Conservation (phyloP, 2,797 vertebrate species). For the Mionectes olivaceus region DNA sequence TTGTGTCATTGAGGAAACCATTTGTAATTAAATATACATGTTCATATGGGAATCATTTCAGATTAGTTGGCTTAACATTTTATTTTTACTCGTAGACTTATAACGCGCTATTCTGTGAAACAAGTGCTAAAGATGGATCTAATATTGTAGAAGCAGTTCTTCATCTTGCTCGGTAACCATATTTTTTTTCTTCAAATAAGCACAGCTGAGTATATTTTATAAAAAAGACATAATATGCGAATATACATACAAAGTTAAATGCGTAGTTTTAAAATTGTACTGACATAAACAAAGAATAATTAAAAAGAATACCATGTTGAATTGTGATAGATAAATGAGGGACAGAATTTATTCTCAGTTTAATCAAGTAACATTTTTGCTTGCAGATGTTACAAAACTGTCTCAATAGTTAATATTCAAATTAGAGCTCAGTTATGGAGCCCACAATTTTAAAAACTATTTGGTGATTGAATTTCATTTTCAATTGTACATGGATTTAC, state of each 20-base stretch:
- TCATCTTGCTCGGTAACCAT: constrained; percentile 90
- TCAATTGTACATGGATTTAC: neutral
- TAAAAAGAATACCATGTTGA: neutral
- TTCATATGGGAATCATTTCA: neutral
- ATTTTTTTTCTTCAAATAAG: neutral
- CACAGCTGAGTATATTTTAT: neutral
- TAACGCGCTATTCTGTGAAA: constrained; percentile 83
- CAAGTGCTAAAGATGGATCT: constrained; percentile 91
- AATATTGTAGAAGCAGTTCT: constrained; percentile 95
- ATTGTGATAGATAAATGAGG: neutral
- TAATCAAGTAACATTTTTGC: neutral
- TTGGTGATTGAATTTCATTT: neutral
- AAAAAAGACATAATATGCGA: neutral
- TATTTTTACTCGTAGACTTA: constrained; percentile 75
- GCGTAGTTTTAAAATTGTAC: neutral
- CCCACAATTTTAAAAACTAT: neutral
- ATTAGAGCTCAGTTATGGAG: neutral
- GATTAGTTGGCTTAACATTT: neutral
- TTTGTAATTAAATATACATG: neutral
- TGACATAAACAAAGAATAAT: neutral
- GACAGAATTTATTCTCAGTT: neutral
- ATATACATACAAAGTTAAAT: neutral
- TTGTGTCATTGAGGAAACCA: neutral
- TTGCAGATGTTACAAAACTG: neutral
- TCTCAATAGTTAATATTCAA: neutral